A percentile compares a stretch with the other conserved stretches of the same genome.
Conservation (phyloP, 2,888 invertebrate genomes). For the Polietes domitor region DNA sequence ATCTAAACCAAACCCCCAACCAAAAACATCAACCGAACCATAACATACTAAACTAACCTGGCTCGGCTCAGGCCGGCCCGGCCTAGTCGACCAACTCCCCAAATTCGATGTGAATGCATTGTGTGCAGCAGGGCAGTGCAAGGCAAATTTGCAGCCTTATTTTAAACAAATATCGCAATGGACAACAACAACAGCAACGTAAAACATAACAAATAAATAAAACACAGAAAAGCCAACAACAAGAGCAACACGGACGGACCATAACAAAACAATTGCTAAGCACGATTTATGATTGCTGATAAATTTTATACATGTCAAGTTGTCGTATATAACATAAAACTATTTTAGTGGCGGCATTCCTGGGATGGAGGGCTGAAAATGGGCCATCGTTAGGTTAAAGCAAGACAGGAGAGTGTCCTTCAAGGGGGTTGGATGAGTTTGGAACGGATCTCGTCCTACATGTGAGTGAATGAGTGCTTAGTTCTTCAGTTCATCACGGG, state of each 20-base stretch:
- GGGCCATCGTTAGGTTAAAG: conserved; percentile 44
- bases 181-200: conserved; percentile 53
- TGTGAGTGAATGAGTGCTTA: conserved; percentile 55
- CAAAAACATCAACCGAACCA: no score
- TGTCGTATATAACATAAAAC: conserved; percentile 66
- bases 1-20: conserved; percentile 47
- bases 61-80: neutral
- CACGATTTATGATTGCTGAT: conserved; percentile 69
- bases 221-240: conserved; percentile 34
- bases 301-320: conserved; percentile 69
- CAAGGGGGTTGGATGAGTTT: conserved; percentile 1
- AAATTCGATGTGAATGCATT: neutral
- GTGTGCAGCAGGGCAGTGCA: neutral
- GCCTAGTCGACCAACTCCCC: neutral
- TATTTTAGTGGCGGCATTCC: conserved; percentile 56
- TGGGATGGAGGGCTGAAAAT: conserved; percentile 39
- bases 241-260: conserved; percentile 47
- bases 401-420: conserved; percentile 38
- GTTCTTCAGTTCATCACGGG: neutral
- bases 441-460: conserved; percentile 17
- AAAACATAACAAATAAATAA: conserved; percentile 66
- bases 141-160: conserved; percentile 37
- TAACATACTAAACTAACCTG: neutral
- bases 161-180: conserved; percentile 61
- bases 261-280: conserved; percentile 68